Base-by-base conservation (phyloP, 2,888 invertebrate genomes). In the Acleris literana region DNA sequence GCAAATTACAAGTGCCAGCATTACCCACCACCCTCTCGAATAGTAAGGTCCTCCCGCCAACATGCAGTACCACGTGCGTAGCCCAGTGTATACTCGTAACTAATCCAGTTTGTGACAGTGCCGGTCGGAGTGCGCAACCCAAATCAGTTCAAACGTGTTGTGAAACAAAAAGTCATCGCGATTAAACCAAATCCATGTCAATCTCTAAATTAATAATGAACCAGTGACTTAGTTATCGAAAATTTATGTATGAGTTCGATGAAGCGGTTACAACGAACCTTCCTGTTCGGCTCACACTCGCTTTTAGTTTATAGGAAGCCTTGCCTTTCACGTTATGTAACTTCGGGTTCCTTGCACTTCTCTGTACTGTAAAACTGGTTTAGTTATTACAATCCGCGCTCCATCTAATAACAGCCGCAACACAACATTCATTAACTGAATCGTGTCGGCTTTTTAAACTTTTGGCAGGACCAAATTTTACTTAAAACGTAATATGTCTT, bases 41-140 rank as follows among this genome's bases (percentile, higher is more conserved):
- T 82, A 86, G 87, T 77, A 76, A 77, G 81, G 84, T 83, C 80
- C 82, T 79, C 77, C 78, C 75, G 75, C 73, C 71, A 78, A 75
- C 68, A 92, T 92, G 92, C 88, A 90, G 77, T 90, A 90, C 84
- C 82, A 88, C 80, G 92, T 92, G 90, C 88, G 92, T 92, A 88
- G 77, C 61, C 29, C 52, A 70, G 63, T 55, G 59, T 63, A 20
- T 49, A 13, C 20, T 68, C 39, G 39, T 59, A 60, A 63, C 55
- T 51, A 60, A 64, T n/a, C 20, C 62, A 58, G 59, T 49, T 25
- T 63, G 76, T 74, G 74, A 70, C 61, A 70, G 71, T 77, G 77
- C 64, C 70, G 69, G 75, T 71, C 74, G 73, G 73, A 76, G 71
- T 74, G 73, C 75, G 71, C 52, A 55, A 67, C 68, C 69, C 64